Evolutionary conservation across 1,140 invertebrate genomes (phyloP).

Genomic region (Antheraea mylitta): DNA sequence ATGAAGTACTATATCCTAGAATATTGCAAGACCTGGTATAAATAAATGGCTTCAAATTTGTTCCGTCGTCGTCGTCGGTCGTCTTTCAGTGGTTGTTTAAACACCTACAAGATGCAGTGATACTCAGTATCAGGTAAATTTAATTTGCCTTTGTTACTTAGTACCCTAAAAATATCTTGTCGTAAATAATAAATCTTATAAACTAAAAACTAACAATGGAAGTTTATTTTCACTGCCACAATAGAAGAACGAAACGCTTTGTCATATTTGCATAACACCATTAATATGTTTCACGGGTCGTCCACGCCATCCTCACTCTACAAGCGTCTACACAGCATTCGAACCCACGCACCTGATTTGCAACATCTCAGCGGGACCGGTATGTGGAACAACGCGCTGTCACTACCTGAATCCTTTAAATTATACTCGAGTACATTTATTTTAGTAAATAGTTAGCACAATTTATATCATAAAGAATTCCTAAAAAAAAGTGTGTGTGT

Average conservation of each 20-base stretch:
- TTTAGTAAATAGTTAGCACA: background rate
- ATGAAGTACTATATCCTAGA: no score
- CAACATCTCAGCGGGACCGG: slow-evolving; percentile 42
- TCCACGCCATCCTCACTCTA: slow-evolving; percentile 43
- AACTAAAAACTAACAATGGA: background rate
- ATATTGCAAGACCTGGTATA: no score
- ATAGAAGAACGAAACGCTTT: slow-evolving; percentile 40
- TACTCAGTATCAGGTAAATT: no score
- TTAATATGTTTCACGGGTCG: slow-evolving; percentile 61
- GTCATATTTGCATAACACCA: slow-evolving; percentile 56
- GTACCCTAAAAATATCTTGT: no score
- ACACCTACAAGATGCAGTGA: no score
- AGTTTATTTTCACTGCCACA: slow-evolving; percentile 19
- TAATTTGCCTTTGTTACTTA: no score
- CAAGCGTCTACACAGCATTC: slow-evolving; percentile 49
- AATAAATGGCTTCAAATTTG: no score
- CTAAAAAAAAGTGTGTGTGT: no score
- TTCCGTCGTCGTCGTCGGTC: no score
- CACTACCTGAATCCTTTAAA: slow-evolving; percentile 22
- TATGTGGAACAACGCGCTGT: slow-evolving; percentile 45
- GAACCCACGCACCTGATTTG: slow-evolving; percentile 71
- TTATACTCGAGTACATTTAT: slow-evolving; percentile 31
- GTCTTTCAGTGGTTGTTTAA: no score
- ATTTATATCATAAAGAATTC: background rate
- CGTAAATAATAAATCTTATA: background rate